phyloP scores from a whole-genome alignment of 2,888 invertebrate genomes.

The Pinctada fucata region DNA sequence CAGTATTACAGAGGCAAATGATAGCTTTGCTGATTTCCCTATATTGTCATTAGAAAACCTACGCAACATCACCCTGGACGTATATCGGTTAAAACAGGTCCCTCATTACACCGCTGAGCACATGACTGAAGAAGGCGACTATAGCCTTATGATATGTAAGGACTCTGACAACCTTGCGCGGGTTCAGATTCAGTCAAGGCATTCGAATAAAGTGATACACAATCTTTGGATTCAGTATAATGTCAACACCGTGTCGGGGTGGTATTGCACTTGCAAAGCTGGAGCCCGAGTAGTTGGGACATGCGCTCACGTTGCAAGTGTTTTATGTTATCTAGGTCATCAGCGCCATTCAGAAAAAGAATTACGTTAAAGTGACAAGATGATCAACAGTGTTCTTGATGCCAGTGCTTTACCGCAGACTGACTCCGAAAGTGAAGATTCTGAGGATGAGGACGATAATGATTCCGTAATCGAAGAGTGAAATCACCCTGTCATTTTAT shows the following conservation, averaged over 20 bases:
- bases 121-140: conserved; percentile 4
- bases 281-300: not conserved
- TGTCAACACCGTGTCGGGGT: not conserved
- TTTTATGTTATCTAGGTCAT: conserved; percentile 9
- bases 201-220: not conserved
- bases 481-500: too few relatives aligned
- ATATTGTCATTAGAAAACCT: conserved; percentile 5
- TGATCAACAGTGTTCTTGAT: too few relatives aligned
- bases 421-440: too few relatives aligned
- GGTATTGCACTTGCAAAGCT: conserved; percentile 20
- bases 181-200: conserved; percentile 9
- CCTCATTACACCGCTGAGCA: conserved; percentile 16
- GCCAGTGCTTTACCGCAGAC: too few relatives aligned
- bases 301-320: conserved; percentile 12
- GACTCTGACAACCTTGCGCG: not conserved
- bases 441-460: too few relatives aligned
- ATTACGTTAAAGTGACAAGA: too few relatives aligned
- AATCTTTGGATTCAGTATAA: conserved; percentile 1
- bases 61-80: conserved; percentile 12
- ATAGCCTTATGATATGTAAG: conserved; percentile 1
- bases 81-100: conserved; percentile 26
- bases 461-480: too few relatives aligned
- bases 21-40: conserved; percentile 7
- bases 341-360: too few relatives aligned
- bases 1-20: not conserved